phyloP scores from a whole-genome alignment of 1,140 invertebrate species.

The Ceratosolen solmsi region DNA sequence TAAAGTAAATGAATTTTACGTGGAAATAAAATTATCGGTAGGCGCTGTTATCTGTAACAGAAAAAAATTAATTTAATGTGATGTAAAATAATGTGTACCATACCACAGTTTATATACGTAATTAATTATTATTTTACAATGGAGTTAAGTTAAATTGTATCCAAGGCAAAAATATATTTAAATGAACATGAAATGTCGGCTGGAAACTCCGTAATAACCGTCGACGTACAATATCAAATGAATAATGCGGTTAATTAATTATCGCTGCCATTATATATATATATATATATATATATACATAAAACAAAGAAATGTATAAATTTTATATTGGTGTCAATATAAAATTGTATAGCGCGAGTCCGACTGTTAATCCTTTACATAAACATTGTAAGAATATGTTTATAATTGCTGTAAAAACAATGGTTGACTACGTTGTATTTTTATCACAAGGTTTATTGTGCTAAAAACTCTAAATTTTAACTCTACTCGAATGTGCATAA shows the following conservation, averaged over 20 bases:
- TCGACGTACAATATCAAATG: neutral
- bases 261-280: neutral
- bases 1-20: neutral
- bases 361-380: no score
- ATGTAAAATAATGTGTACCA: neutral
- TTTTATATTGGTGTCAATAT: no score
- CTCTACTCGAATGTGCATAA: neutral
- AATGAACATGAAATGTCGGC: neutral
- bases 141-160: neutral
- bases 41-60: neutral
- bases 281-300: neutral
- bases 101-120: neutral
- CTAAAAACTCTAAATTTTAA: neutral
- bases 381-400: no score
- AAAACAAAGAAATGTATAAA: no score
- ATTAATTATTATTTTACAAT: neutral
- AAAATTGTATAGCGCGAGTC: neutral
- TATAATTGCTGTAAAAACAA: no score
- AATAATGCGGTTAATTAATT: neutral
- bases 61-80: neutral
- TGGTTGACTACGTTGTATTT: no score
- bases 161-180: neutral
- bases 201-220: neutral
- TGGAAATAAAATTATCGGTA: neutral
- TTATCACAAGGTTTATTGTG: no score